phyloP scores from a whole-genome alignment of 1,140 invertebrate species.

The Sitophilus oryzae region DNA sequence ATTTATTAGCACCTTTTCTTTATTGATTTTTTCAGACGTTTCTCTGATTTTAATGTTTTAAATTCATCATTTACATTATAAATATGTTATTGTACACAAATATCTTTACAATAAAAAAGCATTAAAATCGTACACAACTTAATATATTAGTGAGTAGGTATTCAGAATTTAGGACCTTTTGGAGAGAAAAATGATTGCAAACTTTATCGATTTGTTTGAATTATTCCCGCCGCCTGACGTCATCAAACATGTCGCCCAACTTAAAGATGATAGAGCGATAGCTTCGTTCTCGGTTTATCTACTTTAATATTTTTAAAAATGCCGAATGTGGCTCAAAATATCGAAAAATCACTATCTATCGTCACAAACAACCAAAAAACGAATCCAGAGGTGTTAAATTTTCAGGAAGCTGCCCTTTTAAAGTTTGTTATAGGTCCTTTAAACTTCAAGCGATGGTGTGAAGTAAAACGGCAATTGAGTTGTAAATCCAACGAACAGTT shows the following conservation, averaged over 20 bases:
- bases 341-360: constrained; percentile 11
- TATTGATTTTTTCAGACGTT: no score
- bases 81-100: neutral
- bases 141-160: constrained; percentile 10
- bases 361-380: neutral
- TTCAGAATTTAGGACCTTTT: neutral
- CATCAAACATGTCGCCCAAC: constrained; percentile 13
- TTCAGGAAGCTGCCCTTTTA: constrained; percentile 18
- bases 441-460: constrained; percentile 47
- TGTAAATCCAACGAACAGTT: constrained; percentile 48
- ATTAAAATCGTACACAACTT: neutral
- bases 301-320: constrained; percentile 23
- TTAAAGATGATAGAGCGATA: constrained; percentile 13
- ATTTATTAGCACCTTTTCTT: no score
- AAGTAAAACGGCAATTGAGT: constrained; percentile 41
- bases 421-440: constrained; percentile 43
- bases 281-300: neutral
- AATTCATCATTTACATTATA: neutral
- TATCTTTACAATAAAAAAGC: neutral
- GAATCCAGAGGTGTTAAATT: constrained; percentile 14
- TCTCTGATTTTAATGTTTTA: no score
- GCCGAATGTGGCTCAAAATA: constrained; percentile 28
- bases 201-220: neutral
- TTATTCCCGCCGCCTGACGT: constrained; percentile 18
- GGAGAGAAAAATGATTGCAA: neutral